A percentile compares a stretch with the other conserved stretches of the same genome.
phyloP scores from a whole-genome alignment of 2,113 vertebrate genomes.

The Lynx canadensis region DNA sequence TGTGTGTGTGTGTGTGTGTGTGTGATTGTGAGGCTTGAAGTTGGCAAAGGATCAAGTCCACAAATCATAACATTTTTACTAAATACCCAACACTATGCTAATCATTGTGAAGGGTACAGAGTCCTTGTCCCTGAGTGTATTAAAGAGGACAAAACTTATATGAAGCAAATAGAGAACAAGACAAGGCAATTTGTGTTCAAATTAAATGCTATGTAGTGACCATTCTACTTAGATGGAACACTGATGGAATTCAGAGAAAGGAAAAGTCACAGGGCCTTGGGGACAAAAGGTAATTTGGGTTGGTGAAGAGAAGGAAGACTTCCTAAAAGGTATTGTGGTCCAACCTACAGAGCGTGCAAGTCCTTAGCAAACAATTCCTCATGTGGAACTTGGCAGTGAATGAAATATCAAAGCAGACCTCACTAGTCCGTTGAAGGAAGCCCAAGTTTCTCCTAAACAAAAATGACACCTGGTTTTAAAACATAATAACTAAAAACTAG shows the following conservation, averaged over 20 bases:
- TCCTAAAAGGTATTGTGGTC: not conserved
- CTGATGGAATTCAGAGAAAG: not conserved
- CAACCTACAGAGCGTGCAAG: not conserved
- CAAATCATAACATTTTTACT: not conserved
- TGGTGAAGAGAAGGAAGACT: not conserved
- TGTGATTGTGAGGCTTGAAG: not conserved
- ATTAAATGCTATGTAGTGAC: not conserved
- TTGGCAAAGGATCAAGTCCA: not conserved
- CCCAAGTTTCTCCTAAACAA: not conserved
- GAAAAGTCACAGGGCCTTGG: not conserved
- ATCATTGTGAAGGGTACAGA: not conserved
- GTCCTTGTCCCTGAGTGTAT: not conserved
- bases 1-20: too few species aligned
- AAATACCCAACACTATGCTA: not conserved
- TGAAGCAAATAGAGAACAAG: not conserved
- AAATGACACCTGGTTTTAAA: not conserved
- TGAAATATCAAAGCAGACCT: not conserved
- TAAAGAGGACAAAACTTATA: not conserved
- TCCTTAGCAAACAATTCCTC: not conserved
- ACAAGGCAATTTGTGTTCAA: not conserved
- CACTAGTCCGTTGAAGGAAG: not conserved
- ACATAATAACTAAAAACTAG: not conserved
- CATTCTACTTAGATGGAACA: not conserved
- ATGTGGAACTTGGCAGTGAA: not conserved
- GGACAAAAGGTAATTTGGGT: not conserved